Evolutionary conservation across 2,797 vertebrate species (phyloP).

Genomic region (Gila robusta): DNA sequence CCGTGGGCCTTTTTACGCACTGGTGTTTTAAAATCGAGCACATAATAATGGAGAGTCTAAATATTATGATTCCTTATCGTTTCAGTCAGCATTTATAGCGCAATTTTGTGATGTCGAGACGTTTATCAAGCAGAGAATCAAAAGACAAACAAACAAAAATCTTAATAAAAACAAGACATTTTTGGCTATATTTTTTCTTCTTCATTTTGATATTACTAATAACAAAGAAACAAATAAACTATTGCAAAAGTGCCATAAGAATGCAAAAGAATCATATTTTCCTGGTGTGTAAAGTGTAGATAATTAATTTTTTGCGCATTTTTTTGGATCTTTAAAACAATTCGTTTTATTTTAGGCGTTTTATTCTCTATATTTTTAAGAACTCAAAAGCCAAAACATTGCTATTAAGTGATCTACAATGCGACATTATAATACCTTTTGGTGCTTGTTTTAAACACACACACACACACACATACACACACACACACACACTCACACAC

Average conservation of each 20-base stretch:
- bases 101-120: not conserved
- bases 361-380: not conserved
- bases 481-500: no score
- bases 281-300: not conserved
- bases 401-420: not conserved
- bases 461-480: no score
- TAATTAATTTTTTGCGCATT: not conserved
- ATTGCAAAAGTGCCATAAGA: not conserved
- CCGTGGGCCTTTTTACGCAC: conserved; percentile 66
- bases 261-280: not conserved
- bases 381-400: not conserved
- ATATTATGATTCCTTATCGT: conserved; percentile 31
- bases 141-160: not conserved
- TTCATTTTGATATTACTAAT: not conserved
- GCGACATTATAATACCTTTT: not conserved
- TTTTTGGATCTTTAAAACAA: not conserved
- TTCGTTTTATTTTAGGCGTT: not conserved
- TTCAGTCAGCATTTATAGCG: conserved; percentile 3
- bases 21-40: conserved; percentile 10
- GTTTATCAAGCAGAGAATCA: conserved; percentile 1
- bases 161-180: not conserved
- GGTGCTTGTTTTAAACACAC: not conserved
- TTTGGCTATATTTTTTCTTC: not conserved
- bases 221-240: not conserved
- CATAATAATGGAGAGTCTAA: conserved; percentile 29